These are phyloP conservation scores for Cichlasoma orientale DNA, from an alignment of 2,797 vertebrate species.

Conservation along the genomic window DNA sequence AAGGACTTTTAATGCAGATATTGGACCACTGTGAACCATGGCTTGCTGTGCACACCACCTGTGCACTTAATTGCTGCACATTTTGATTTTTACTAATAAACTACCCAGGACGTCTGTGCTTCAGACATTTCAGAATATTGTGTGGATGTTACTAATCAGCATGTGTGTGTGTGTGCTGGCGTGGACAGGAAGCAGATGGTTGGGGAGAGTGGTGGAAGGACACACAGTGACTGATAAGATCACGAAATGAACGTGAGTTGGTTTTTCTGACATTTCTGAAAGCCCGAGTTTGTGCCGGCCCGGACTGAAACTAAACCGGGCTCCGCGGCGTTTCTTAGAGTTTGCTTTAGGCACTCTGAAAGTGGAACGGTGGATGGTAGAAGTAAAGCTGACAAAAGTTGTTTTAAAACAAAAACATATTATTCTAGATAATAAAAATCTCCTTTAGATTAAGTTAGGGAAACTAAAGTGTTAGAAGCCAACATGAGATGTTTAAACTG, in stretches of 20 bases:
- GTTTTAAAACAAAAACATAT: neutral
- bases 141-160: neutral
- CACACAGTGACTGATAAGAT: neutral
- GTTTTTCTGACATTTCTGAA: neutral
- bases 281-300: too few relatives aligned
- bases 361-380: rapidly evolving
- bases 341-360: neutral
- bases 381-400: neutral
- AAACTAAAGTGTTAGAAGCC: neutral
- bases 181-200: neutral
- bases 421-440: neutral
- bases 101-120: neutral
- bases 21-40: neutral
- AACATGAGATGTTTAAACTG: neutral
- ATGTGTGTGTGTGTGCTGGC: neutral
- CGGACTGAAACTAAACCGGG: too few relatives aligned
- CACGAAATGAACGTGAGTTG: neutral
- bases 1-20: neutral
- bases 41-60: neutral
- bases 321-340: neutral
- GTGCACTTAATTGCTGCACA: neutral
- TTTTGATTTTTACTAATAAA: neutral
- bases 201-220: neutral
- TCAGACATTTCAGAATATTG: neutral
- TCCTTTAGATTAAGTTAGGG: neutral